A percentile compares a stretch with the other conserved stretches of the same genome.
Conservation (phyloP, 2,888 invertebrate genomes). For the Parnassius mnemosyne region DNA sequence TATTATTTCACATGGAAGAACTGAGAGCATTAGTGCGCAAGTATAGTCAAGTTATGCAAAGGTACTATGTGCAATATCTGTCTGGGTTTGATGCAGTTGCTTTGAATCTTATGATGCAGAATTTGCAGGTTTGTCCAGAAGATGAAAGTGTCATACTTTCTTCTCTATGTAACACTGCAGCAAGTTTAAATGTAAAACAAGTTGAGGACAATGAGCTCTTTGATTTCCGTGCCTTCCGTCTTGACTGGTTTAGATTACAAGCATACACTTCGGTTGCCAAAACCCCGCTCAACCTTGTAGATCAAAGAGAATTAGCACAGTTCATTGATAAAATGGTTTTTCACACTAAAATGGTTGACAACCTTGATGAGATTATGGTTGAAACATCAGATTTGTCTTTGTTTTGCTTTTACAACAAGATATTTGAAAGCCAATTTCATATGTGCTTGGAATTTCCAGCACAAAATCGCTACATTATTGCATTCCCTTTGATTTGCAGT, state of each 20-base stretch:
- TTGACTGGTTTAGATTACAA: slow-evolving; percentile 99
- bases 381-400: slow-evolving; percentile 98
- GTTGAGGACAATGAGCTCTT: slow-evolving; percentile 97
- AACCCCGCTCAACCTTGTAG: slow-evolving; percentile 87
- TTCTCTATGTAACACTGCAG: slow-evolving; percentile 93
- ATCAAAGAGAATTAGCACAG: slow-evolving; percentile 92
- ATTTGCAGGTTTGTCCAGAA: slow-evolving; percentile 91
- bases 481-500: slow-evolving; percentile 98
- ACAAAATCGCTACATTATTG: slow-evolving; percentile 98
- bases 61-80: slow-evolving; percentile 98
- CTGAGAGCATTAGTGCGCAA: slow-evolving; percentile 95
- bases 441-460: slow-evolving; percentile 99
- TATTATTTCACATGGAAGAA: slow-evolving; percentile 99
- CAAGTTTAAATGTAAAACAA: slow-evolving; percentile 93
- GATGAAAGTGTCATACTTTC: slow-evolving; percentile 97
- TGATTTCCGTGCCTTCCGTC: slow-evolving; percentile 95
- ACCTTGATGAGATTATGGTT: slow-evolving; percentile 96
- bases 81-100: slow-evolving; percentile 97
- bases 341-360: slow-evolving; percentile 99
- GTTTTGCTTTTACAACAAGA: slow-evolving; percentile 98
- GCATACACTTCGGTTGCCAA: slow-evolving; percentile 94
- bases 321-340: slow-evolving; percentile 97
- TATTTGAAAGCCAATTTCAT: slow-evolving; percentile 98
- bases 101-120: slow-evolving; percentile 91
- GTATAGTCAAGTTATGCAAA: slow-evolving; percentile 97